Evolutionary conservation across 37 sponge, comb jelly and placozoan species (phyloP), one percentile per base, ranked within the genome.

Genomic region (Spongia lamella): DNA sequence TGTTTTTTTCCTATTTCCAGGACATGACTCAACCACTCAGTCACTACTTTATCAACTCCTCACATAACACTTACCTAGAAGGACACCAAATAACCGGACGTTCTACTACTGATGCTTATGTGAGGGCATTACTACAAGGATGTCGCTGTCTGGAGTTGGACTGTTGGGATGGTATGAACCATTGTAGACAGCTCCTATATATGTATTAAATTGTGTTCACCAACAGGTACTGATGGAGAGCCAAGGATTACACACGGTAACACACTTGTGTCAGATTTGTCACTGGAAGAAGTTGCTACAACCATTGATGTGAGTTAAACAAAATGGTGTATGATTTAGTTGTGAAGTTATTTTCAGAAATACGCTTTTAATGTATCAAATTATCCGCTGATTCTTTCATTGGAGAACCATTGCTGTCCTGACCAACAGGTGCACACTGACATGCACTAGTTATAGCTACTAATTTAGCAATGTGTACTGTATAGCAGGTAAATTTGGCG

Each of bases 1-100:
- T 52, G 16, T 17, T 19, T 52, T 19, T 29, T 34, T 33, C 66
- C 9, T 31, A 20, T 0, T 56, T 9, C 6, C 67, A 93, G 83
- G 93, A 92, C 66, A 92, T 92, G 96, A 63, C 75, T 16, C 95
- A 83, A 63, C 96, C 96, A 24, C 82, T 96, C 22, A 84, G 90
- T 37, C 96, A 96, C 73, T 96, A 96, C 78, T 96, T 83, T 68
- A 92, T 96, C 39, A 92, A 93, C 70, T 96, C 94, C 38, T 83
- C 85, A 47, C 96, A 96, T 69, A 96, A 96, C 81, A 93, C 96
- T 16, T 97, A 93, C 72, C 75, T 96, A 53, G 79, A 81, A 67
- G 96, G 68, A 5, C 86, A 95, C 65, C 96, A 95, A 77, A 43
- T 92, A 0, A 75, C 61, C 1, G 94, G 95, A 3, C 73, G 35